Percentiles rank a stretch among this genome's conserved stretches.
phyloP scores from a whole-genome alignment of 2,113 vertebrate species.

The Anolis sagrei region DNA sequence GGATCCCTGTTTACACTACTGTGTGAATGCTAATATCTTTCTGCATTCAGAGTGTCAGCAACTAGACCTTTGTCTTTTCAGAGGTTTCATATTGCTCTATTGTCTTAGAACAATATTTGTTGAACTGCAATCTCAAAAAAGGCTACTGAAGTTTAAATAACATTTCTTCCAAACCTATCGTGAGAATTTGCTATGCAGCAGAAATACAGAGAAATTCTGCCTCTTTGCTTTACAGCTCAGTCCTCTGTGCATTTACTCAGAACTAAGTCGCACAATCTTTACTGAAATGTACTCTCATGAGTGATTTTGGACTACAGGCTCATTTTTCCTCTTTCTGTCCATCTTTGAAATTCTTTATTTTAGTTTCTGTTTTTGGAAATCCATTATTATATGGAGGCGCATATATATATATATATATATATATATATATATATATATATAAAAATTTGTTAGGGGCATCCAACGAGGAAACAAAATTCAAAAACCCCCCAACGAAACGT shows the following conservation, averaged over 20 bases:
- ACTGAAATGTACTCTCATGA: neutral
- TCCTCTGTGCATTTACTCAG: neutral
- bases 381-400: neutral
- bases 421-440: too few relatives aligned
- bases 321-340: neutral
- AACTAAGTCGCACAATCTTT: neutral
- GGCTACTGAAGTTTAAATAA: slow-evolving; percentile 63
- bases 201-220: slow-evolving; percentile 27
- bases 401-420: neutral
- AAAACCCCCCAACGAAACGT: too few relatives aligned
- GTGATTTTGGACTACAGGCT: neutral
- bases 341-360: neutral
- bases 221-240: neutral
- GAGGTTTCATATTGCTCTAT: slow-evolving; percentile 34
- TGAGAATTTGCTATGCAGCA: slow-evolving; percentile 42
- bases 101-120: slow-evolving; percentile 42
- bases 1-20: slow-evolving; percentile 40
- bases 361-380: too few relatives aligned
- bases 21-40: slow-evolving; percentile 67
- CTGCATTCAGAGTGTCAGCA: slow-evolving; percentile 51
- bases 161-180: slow-evolving; percentile 39
- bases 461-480: too few relatives aligned
- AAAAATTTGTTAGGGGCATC: too few relatives aligned
- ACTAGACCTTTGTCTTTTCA: slow-evolving; percentile 47
- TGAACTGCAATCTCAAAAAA: slow-evolving; percentile 42